phyloP scores from a whole-genome alignment of 2,888 invertebrate genomes.

The Cataglyphis rosenhaueri region DNA sequence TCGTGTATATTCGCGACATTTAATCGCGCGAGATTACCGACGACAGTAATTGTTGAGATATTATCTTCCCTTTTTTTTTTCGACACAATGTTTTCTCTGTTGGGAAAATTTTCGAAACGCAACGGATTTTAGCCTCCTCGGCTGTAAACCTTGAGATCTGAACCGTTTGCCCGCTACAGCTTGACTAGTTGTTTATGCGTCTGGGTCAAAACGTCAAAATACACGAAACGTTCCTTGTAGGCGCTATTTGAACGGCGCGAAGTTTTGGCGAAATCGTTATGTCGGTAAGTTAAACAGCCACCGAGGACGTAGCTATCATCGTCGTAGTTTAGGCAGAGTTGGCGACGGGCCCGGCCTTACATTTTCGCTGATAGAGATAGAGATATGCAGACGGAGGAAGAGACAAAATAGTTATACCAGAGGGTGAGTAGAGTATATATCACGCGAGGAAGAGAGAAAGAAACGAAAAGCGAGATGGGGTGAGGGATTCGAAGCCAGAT shows the following conservation, averaged over 20 bases:
- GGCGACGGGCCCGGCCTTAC: conserved; percentile 68
- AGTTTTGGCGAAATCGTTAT: conserved; percentile 67
- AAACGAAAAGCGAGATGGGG: conserved; percentile 10
- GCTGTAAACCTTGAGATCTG: neutral
- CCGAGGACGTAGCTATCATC: conserved; percentile 42
- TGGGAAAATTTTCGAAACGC: neutral
- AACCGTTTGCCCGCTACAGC: neutral
- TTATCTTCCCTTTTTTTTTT: neutral
- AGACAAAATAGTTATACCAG: neutral
- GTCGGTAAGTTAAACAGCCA: conserved; percentile 69
- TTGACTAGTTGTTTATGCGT: conserved; percentile 44
- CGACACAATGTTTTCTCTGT: neutral
- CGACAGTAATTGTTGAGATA: conserved; percentile 9
- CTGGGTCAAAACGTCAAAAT: conserved; percentile 51
- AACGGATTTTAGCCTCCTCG: neutral
- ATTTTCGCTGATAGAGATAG: conserved; percentile 47
- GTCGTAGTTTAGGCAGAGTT: conserved; percentile 55
- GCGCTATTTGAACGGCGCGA: conserved; percentile 63
- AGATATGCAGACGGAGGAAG: conserved; percentile 39
- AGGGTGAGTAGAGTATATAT: conserved; percentile 21
- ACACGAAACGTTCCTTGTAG: conserved; percentile 44
- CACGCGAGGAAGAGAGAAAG: conserved; percentile 17
- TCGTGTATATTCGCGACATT: neutral
- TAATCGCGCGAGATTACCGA: conserved; percentile 11
- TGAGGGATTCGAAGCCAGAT: conserved; percentile 49